Evolutionary conservation across 2,113 vertebrate species (phyloP).

Genomic region (Eclectus roratus): DNA sequence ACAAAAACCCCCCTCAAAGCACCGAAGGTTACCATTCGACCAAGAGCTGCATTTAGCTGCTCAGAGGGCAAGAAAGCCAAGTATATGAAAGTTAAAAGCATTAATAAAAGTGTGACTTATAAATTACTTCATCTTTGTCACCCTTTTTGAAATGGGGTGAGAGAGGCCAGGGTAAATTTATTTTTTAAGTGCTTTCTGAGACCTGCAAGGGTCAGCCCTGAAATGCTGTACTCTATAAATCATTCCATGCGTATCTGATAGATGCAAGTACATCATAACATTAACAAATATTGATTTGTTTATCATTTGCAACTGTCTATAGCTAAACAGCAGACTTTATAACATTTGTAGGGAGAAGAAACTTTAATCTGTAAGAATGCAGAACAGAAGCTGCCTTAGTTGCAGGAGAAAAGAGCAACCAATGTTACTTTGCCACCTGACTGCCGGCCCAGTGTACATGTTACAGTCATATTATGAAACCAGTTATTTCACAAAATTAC

Average conservation of each 20-base stretch:
- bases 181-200: conserved; percentile 89
- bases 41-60: conserved; percentile 76
- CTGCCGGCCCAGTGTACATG: neutral
- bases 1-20: conserved; percentile 74
- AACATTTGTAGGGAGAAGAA: neutral
- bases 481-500: conserved; percentile 50
- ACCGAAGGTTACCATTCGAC: conserved; percentile 78
- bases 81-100: conserved; percentile 86
- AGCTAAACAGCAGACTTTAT: conserved; percentile 31
- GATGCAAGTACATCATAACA: conserved; percentile 76
- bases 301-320: conserved; percentile 78
- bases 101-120: conserved; percentile 88
- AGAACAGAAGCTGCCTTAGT: neutral
- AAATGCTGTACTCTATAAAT: conserved; percentile 84
- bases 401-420: neutral
- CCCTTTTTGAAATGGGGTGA: conserved; percentile 86
- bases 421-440: neutral
- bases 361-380: neutral
- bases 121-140: conserved; percentile 90
- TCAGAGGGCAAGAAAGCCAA: conserved; percentile 78
- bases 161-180: conserved; percentile 87
- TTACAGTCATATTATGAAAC: neutral
- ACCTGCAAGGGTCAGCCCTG: conserved; percentile 82
- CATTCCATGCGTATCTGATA: conserved; percentile 76
- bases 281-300: conserved; percentile 83